Base-by-base conservation (phyloP, 2,113 vertebrate genomes). In the Calonectris borealis region DNA sequence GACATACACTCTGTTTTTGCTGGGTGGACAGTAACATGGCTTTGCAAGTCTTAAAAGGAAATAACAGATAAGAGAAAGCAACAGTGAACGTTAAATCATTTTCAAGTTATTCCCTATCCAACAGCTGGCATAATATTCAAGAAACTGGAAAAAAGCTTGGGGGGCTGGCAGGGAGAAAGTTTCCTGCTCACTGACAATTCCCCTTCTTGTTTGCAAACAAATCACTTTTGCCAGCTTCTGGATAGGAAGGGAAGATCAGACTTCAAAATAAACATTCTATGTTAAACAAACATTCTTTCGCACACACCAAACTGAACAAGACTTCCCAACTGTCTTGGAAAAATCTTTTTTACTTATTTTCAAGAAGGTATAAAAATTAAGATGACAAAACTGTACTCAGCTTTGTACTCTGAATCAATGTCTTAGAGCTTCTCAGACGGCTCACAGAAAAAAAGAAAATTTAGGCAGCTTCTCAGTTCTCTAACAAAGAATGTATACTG, bases 221-320 rank as follows among this genome's bases (percentile, higher is more conserved):
- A 77, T 64, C 42, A 90, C 76, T 92, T 94, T 20, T 96, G 82
- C 87, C 85, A 95, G 86, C 62, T 70, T 55, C 89, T 91, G 72
- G 48, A 89, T 66, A 88, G 85, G 92, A 95, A 93, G 44, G 84
- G 72, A 81, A 83, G 71, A 83, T 8, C 90, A 92, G 68, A 88
- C 86, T 91, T 95, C 60, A 92, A 94, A 94, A 97, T 86, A 94
- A 94, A 93, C 49, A 88, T 11, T 75, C 19, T 38, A 32, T n/a
- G 32, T 77, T 78, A 93, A 86, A 91, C 60, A 93, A 86, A 91
- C 60, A 57, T 48, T 54, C 76, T 94, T 95, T 75, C 87, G 83
- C 96, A 79, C 38, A 88, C 66, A 90, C 7, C 12, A 0, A 87
- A 72, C 40, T 38, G 46, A 92, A 86, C 31, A 78, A 36, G n/a